Base-by-base conservation (phyloP, 2,888 invertebrate genomes). In the Acanthosepion esculentum region DNA sequence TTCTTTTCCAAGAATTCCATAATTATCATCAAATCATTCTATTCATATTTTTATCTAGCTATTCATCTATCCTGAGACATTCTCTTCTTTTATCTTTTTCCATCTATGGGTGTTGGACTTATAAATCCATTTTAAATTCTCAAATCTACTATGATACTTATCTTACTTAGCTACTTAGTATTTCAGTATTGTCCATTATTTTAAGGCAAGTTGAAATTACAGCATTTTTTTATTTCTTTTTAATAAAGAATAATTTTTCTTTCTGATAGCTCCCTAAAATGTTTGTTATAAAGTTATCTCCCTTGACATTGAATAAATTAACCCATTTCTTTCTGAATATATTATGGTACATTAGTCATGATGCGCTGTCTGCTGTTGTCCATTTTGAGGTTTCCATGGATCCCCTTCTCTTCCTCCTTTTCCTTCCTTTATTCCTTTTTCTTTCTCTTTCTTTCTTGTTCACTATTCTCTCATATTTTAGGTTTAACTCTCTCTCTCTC, bases 231-330 rank as follows among this genome's bases (percentile, higher is more conserved):
- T 15, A 78, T 33, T 33, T n/a, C 12, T n/a, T n/a, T 78, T 78
- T 78, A 78, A n/a, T n/a, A 78, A 64, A 26, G 23, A 26, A n/a
- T n/a, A 78, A 78, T 78, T 33, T 78, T 33, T 4, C n/a, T 33
- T 33, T 12, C 78, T 78, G n/a, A 33, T 33, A n/a, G 33, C 18
- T 78, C n/a, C 78, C 78, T 78, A n/a, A 18, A 78, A n/a, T 78
- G 23, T 78, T 78, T 78, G 78, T n/a, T 33, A 33, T 15, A 15
- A n/a, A 78, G n/a, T 78, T 78, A 12, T 33, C 78, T 78, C 78
- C 78, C 78, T n/a, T n/a, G n/a, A 78, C 78, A 78, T n/a, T n/a
- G 78, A 78, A 78, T 78, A 78, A n/a, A 78, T 78, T 78, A 78
- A 78, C 78, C 78, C 78, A 78, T 78, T 78, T 78, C 78, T 78